phyloP scores from a whole-genome alignment of 2,797 vertebrate species.

The Acrossocheilus fasciatus region DNA sequence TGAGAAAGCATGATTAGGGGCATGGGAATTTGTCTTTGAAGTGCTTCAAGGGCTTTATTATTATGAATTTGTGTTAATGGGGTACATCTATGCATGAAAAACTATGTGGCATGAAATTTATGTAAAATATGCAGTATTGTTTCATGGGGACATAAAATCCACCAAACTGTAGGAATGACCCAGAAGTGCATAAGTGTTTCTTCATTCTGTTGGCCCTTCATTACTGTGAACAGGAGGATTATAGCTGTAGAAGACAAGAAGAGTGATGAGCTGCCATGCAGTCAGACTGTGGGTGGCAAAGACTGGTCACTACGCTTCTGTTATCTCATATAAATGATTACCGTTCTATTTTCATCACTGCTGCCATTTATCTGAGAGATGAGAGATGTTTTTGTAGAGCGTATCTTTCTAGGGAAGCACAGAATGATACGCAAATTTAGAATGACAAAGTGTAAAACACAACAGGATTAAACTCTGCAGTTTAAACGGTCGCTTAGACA shows the following conservation, averaged over 20 bases:
- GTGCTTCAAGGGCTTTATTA: neutral
- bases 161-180: constrained; percentile 10
- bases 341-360: constrained; percentile 44
- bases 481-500: neutral
- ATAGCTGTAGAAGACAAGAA: constrained; percentile 13
- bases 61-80: neutral
- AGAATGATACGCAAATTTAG: constrained; percentile 14
- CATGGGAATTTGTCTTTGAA: neutral
- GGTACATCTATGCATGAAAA: neutral
- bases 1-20: neutral
- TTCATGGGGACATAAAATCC: neutral
- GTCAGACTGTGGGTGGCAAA: constrained; percentile 30
- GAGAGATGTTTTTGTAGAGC: neutral
- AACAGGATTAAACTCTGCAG: neutral
- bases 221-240: constrained; percentile 16
- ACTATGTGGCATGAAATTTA: neutral
- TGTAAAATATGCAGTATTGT: neutral
- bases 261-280: constrained; percentile 36
- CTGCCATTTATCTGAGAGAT: constrained; percentile 40
- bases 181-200: no score
- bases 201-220: constrained; percentile 12
- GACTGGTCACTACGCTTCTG: constrained; percentile 32
- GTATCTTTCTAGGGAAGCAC: neutral
- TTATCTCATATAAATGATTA: constrained; percentile 45
- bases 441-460: constrained; percentile 14